Evolutionary conservation across 2,113 vertebrate genomes (phyloP).

Genomic region (Chamaea fasciata): DNA sequence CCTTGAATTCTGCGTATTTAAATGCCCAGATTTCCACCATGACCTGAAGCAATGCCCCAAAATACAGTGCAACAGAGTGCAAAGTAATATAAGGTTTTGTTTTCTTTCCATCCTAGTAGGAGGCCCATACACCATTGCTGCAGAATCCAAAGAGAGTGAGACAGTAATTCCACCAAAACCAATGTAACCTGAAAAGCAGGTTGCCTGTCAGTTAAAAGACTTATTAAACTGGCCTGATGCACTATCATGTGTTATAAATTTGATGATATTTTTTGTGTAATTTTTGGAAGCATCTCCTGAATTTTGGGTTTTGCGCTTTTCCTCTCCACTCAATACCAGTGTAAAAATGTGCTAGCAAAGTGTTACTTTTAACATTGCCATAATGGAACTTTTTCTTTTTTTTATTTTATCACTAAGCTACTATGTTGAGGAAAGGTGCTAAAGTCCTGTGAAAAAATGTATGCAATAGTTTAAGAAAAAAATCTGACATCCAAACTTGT

Average conservation of each 20-base stretch:
- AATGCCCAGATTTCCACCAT: background rate
- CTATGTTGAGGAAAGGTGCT: background rate
- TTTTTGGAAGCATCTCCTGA: background rate
- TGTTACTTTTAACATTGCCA: background rate
- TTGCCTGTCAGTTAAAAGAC: background rate
- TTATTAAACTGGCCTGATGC: background rate
- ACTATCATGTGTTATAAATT: background rate
- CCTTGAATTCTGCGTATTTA: background rate
- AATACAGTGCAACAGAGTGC: background rate
- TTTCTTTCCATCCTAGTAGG: background rate
- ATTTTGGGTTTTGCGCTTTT: background rate
- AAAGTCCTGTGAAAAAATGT: slow-evolving; percentile 13
- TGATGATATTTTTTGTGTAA: background rate
- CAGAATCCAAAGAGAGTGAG: background rate
- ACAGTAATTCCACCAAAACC: background rate
- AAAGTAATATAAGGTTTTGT: background rate
- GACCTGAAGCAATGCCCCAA: background rate
- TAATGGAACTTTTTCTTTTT: slow-evolving; percentile 1
- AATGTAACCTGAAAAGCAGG: background rate
- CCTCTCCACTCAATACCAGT: background rate
- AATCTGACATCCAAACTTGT: background rate
- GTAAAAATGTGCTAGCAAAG: background rate
- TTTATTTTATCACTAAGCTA: slow-evolving; percentile 6
- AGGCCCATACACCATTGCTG: background rate
- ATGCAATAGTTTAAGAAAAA: slow-evolving; percentile 4